phyloP scores from a whole-genome alignment of 1,140 invertebrate species.

The Gonioctena quinquepunctata region DNA sequence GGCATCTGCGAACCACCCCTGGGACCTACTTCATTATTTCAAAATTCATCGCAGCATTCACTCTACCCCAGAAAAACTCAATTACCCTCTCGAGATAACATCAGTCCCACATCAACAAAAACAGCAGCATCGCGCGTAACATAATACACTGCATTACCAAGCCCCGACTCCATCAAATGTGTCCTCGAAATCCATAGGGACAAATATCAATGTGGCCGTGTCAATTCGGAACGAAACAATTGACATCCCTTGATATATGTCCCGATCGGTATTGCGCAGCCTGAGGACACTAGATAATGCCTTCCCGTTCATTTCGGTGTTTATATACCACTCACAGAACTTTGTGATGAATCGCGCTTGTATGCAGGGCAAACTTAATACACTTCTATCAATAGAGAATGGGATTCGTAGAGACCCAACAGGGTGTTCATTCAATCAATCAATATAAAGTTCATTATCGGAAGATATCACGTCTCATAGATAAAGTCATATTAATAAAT shows the following conservation, averaged over 20 bases:
- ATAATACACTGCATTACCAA: constrained; percentile 9
- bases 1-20: too few species aligned
- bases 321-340: constrained; percentile 3
- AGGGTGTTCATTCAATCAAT: too few species aligned
- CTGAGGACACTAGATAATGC: constrained; percentile 15
- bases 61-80: too few species aligned
- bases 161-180: constrained; percentile 10
- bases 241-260: constrained; percentile 21
- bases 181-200: constrained; percentile 12
- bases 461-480: too few species aligned
- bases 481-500: too few species aligned
- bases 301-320: constrained; percentile 15
- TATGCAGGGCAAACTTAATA: not conserved
- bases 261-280: constrained; percentile 4
- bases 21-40: too few species aligned
- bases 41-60: too few species aligned
- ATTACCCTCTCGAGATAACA: too few species aligned
- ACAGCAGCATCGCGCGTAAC: not conserved
- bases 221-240: constrained; percentile 18
- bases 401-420: too few species aligned
- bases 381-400: not conserved
- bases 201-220: constrained; percentile 18
- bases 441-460: too few species aligned
- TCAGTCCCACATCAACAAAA: not conserved
- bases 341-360: not conserved